phyloP scores from a whole-genome alignment of 2,113 vertebrate genomes.

The Gobio gobio region DNA sequence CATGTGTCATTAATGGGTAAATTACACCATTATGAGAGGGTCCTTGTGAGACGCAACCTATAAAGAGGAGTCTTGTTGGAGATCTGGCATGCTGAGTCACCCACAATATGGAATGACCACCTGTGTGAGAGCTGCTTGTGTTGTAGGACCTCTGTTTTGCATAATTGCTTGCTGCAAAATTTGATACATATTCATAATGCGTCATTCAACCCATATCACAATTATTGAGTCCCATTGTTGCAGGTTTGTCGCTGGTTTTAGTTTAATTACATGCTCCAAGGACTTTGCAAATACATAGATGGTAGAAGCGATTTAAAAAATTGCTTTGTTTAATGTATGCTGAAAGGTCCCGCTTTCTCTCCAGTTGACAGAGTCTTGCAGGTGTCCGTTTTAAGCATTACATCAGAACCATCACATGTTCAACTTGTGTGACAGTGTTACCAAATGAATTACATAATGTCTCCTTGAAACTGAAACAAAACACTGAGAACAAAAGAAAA shows the following conservation, averaged over 20 bases:
- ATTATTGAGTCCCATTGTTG: slow-evolving; percentile 11
- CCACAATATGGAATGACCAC: slow-evolving; percentile 26
- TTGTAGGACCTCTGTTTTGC: slow-evolving; percentile 39
- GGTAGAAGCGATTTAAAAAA: neutral
- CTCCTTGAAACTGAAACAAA: slow-evolving; percentile 64
- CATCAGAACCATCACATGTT: neutral
- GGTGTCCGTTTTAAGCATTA: too few species aligned
- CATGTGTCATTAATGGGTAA: slow-evolving; percentile 47
- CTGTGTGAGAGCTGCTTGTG: slow-evolving; percentile 37
- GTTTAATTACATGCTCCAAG: slow-evolving; percentile 34
- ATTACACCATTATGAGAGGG: slow-evolving; percentile 51
- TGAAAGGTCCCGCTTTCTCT: slow-evolving; percentile 4
- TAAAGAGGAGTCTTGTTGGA: slow-evolving; percentile 44
- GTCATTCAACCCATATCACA: neutral
- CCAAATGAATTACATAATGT: slow-evolving; percentile 65
- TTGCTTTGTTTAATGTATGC: slow-evolving; percentile 12
- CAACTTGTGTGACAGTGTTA: slow-evolving; percentile 58
- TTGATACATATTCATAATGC: slow-evolving; percentile 39
- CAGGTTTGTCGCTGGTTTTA: slow-evolving; percentile 13
- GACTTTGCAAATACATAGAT: slow-evolving; percentile 24
- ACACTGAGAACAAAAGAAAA: slow-evolving; percentile 41
- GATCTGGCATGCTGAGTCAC: slow-evolving; percentile 28
- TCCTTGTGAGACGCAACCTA: slow-evolving; percentile 47
- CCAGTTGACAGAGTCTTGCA: too few species aligned
- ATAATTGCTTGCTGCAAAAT: slow-evolving; percentile 47